phyloP scores from a whole-genome alignment of 2,113 vertebrate genomes.

The Gulo gulo region DNA sequence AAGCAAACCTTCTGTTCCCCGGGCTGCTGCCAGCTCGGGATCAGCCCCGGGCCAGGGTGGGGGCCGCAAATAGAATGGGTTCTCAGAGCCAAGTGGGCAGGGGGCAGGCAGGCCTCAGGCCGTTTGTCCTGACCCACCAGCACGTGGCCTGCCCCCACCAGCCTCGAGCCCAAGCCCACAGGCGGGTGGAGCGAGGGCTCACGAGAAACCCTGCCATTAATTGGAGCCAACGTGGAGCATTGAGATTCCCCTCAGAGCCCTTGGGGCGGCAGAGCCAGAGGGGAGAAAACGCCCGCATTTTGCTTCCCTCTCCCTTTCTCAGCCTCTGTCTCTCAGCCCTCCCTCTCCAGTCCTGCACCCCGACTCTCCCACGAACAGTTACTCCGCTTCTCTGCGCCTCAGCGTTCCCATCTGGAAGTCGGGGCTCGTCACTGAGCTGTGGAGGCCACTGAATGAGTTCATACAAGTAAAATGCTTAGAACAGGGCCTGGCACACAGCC shows the following conservation, averaged over 20 bases:
- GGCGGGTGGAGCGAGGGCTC: neutral
- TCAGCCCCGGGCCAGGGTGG: slow-evolving; percentile 46
- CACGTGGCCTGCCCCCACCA: neutral
- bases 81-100: slow-evolving; percentile 70
- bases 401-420: neutral
- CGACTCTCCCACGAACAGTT: neutral
- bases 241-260: slow-evolving; percentile 66
- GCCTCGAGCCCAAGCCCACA: neutral
- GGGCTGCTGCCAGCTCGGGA: slow-evolving; percentile 47
- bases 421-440: neutral
- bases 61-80: slow-evolving; percentile 44
- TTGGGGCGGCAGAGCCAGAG: neutral
- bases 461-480: neutral
- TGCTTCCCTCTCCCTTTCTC: neutral
- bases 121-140: slow-evolving; percentile 25
- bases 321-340: neutral
- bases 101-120: slow-evolving; percentile 51
- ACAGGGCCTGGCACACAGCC: slow-evolving; percentile 10
- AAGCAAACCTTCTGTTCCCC: slow-evolving; percentile 78
- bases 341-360: neutral
- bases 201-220: neutral
- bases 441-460: neutral
- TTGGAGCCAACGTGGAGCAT: slow-evolving; percentile 15
- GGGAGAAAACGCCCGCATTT: neutral
- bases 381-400: neutral